Evolutionary conservation across 2,888 invertebrate species (phyloP).

Genomic region (Drosophila borealis): DNA sequence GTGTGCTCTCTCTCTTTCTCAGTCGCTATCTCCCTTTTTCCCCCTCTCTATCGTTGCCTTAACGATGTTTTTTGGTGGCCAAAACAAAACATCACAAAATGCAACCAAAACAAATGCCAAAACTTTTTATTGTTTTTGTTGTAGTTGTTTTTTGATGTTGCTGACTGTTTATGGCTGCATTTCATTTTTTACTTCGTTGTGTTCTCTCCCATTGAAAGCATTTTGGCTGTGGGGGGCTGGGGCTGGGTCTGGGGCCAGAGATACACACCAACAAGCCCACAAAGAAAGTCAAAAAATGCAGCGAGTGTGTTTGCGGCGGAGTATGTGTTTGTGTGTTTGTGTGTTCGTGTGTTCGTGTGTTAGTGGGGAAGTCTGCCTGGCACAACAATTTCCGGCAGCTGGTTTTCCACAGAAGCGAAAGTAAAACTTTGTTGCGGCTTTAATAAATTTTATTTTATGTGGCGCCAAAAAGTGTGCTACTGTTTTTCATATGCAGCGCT

Average conservation of each 20-base stretch:
- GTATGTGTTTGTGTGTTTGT: conserved; percentile 6
- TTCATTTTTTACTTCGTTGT: conserved; percentile 18
- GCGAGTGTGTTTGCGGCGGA: conserved; percentile 4
- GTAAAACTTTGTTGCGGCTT: conserved; percentile 41
- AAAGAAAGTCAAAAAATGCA: conserved; percentile 40
- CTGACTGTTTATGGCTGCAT: conserved; percentile 27
- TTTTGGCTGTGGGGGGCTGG: conserved; percentile 21
- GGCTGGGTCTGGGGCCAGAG: conserved; percentile 2
- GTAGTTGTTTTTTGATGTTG: conserved; percentile 13
- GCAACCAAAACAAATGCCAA: conserved; percentile 54
- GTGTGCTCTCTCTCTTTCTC: neutral
- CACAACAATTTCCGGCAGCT: conserved; percentile 45
- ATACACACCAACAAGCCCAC: conserved; percentile 23
- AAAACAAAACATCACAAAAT: conserved; percentile 41
- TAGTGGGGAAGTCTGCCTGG: conserved; percentile 32
- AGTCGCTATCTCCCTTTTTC: neutral
- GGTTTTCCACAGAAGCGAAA: conserved; percentile 37
- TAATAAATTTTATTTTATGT: conserved; percentile 36
- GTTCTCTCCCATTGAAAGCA: conserved; percentile 28
- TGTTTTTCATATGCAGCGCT: conserved; percentile 25
- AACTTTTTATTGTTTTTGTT: conserved; percentile 45
- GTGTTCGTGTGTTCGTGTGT: conserved; percentile 10
- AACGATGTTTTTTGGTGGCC: conserved; percentile 12
- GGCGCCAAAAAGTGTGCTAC: conserved; percentile 39
- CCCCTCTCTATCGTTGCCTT: neutral